Evolutionary conservation across 2,888 invertebrate genomes (phyloP).

Genomic region (Chesias legatella): DNA sequence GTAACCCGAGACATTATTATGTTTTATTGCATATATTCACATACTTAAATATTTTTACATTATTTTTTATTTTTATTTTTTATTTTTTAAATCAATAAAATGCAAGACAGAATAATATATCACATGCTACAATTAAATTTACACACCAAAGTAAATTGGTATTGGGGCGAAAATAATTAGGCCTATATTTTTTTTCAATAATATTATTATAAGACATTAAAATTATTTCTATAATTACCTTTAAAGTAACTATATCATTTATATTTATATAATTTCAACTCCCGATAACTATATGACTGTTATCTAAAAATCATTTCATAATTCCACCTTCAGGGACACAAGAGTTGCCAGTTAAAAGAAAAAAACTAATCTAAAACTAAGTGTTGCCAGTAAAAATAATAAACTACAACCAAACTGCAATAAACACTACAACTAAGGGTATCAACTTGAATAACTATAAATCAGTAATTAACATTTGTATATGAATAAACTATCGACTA

Average conservation of each 20-base stretch:
- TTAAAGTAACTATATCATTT: conserved; percentile 12
- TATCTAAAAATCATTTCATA: conserved; percentile 2
- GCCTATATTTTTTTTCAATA: conserved; percentile 12
- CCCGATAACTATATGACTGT: conserved; percentile 11
- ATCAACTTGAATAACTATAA: conserved; percentile 4
- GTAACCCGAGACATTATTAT: conserved; percentile 4
- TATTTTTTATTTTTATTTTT: conserved; percentile 23
- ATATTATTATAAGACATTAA: conserved; percentile 12
- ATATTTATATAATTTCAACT: conserved; percentile 19
- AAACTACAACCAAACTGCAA: conserved; percentile 4
- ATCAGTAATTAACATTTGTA: conserved; percentile 19
- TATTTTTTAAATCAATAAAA: conserved; percentile 27
- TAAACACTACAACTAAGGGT: conserved; percentile 7
- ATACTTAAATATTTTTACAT: conserved; percentile 21
- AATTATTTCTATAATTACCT: conserved; percentile 12
- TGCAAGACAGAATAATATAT: conserved; percentile 26
- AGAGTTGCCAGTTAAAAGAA: conserved; percentile 2
- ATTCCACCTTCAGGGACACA: too few relatives aligned
- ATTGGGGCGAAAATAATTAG: conserved; percentile 16
- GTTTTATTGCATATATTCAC: conserved; percentile 12
- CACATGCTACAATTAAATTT: conserved; percentile 27
- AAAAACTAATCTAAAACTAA: conserved; percentile 8
- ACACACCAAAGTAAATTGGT: conserved; percentile 18
- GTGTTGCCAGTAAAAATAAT: conserved; percentile 7
- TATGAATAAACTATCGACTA: conserved; percentile 14